Evolutionary conservation across 2,113 vertebrate species (phyloP), one percentile per base, ranked within the genome.

Genomic region (Campylomormyrus numenius): DNA sequence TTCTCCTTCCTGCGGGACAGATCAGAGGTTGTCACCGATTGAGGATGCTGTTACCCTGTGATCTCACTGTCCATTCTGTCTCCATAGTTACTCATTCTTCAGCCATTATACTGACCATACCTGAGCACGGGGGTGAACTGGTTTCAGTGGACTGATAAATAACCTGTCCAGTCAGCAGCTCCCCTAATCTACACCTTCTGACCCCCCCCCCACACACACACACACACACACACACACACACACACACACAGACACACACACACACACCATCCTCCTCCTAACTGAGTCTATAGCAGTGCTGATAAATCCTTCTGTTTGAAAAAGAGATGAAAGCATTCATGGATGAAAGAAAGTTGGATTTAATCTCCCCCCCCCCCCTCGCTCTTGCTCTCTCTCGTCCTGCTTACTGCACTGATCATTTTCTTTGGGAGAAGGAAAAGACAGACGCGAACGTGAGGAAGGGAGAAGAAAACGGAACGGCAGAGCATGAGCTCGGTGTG

Each of bases 231-330:
- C 35, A 35, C 35, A 35, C 35, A 39, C 35, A 39, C 35, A 39
- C 35, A 39, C 35, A 39, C 35, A 39, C 35, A 39, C 95, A 39
- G 53, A 45, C 5, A 88, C 87, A 62, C 56, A 66, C 45, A 85
- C 89, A 21, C 84, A 66, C 88, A 24, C n/a, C 24, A n/a, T 52
- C 92, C 92, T 84, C 88, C 27, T 88, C 92, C 91, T 92, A 92
- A 93, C 93, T 93, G 93, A 89, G 90, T 92, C 86, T 92, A 93
- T 91, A 90, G 90, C 85, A 93, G 93, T 94, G 92, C 95, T 95
- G 95, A 95, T 96, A 94, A 98, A 98, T 98, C 97, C 97, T 97
- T 97, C 97, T 97, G 96, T 96, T 94, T 95, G 95, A 97, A 99
- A 98, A 99, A 88, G 88, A 89, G 90, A 93, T 88, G 89, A 91